These are phyloP conservation scores for Drosophila sucinea DNA, from an alignment of 1,140 invertebrate genomes.

Conservation along the genomic window DNA sequence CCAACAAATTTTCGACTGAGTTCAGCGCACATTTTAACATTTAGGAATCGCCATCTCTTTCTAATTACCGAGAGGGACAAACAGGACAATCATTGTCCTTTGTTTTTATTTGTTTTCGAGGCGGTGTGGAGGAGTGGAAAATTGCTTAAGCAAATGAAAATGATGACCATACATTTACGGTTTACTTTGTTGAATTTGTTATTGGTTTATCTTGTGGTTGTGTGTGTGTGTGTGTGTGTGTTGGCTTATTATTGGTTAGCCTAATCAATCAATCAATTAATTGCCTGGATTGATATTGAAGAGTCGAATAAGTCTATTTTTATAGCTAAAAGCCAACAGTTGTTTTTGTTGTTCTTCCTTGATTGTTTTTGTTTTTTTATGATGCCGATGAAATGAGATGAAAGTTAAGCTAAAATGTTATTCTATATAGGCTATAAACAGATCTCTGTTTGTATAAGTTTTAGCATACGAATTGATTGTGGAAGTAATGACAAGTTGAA, in stretches of 20 bases:
- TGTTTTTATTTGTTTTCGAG: constrained; percentile 39
- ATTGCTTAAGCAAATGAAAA: constrained; percentile 59
- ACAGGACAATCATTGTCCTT: constrained; percentile 12
- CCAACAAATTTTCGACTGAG: background rate
- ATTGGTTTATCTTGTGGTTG: constrained; percentile 19
- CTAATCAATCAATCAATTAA: constrained; percentile 63
- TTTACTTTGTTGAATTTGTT: constrained; percentile 44
- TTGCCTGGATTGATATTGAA: constrained; percentile 39
- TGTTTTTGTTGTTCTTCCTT: constrained; percentile 26
- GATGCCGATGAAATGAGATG: background rate
- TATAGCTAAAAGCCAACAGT: constrained; percentile 49
- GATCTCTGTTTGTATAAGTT: background rate
- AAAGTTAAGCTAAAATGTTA: background rate
- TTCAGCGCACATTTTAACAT: constrained; percentile 23
- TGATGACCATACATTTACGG: constrained; percentile 44
- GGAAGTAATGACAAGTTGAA: no score
- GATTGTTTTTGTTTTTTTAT: background rate
- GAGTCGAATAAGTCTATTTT: constrained; percentile 51
- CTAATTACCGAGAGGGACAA: constrained; percentile 8
- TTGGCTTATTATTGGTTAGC: constrained; percentile 22
- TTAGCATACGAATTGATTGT: background rate
- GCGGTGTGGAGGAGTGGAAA: constrained; percentile 15
- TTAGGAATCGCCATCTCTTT: constrained; percentile 11
- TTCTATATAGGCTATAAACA: background rate
- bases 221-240: constrained; percentile 7